Base-by-base conservation (phyloP, 1,140 invertebrate genomes). In the Berghia stephanieae region DNA sequence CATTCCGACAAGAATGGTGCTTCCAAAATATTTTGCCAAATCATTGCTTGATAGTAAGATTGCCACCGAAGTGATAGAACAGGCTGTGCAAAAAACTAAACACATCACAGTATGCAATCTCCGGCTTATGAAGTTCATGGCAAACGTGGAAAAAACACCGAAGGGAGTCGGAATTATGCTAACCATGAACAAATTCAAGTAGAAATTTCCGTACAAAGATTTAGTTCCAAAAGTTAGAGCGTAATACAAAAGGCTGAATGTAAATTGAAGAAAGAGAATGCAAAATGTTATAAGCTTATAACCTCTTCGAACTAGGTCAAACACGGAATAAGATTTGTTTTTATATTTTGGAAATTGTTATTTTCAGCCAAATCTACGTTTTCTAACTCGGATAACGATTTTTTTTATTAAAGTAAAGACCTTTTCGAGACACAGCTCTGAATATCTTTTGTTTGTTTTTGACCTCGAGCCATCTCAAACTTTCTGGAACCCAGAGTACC, bases 401-500 rank as follows among this genome's bases (percentile, higher is more conserved):
- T 5, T 31, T 67, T 68, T 63, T 66, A 0, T 84, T 84, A 24
- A 71, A 76, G 16, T 77, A 49, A 8, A 82, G 80, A n/a, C 81
- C 77, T 44, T 46, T 13, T 44, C 46, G 42, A n/a, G 83, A 24
- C n/a, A 83, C 77, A 24, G 49, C 24, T 13, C 79, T 73, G 3
- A 82, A 82, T 44, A 83, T 79, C 21, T 81, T 46, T 46, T 77
- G 44, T 5, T 77, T 75, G 4, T 81, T 78, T 72, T 78, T 82
- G 0, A 66, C 68, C 31, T 75, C 57, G 27, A 84, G 67, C 82
- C 82, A 84, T 34, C 83, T 77, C 5, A 80, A 42, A 40, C 80
- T 82, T 63, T 84, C 83, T 16, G 83, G 83, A 13, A 83, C 68
- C 40, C 21, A 67, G 63, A 21, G 36, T 1, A 43, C 34, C 34